These are phyloP conservation scores for Ormyrus thymus DNA, from an alignment of 2,888 invertebrate species.

Conservation along the genomic window DNA sequence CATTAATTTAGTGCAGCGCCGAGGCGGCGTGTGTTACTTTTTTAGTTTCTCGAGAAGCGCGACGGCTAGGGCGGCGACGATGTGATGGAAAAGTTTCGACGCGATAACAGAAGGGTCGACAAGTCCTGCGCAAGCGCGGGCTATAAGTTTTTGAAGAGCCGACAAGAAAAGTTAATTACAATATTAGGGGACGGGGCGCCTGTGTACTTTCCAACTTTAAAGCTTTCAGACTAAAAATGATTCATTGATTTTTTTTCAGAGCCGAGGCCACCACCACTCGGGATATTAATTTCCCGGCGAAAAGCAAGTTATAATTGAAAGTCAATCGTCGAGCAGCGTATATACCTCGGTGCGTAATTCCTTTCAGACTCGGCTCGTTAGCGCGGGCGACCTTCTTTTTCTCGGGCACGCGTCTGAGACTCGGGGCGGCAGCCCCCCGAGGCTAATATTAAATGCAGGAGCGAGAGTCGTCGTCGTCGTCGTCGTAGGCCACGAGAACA, in stretches of 20 bases:
- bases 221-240: neutral
- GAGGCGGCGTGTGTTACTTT: neutral
- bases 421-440: neutral
- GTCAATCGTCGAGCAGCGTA: constrained; percentile 1
- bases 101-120: constrained; percentile 29
- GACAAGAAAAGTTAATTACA: constrained; percentile 40
- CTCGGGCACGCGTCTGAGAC: no score
- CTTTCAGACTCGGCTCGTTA: neutral
- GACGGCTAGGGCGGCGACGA: no score
- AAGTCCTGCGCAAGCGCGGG: neutral
- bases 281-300: constrained; percentile 15
- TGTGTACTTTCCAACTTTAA: neutral
- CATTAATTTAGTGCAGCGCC: constrained; percentile 20
- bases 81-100: constrained; percentile 36
- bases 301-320: constrained; percentile 7
- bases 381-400: neutral
- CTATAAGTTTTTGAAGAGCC: constrained; percentile 36
- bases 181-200: neutral
- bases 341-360: no score
- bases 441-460: constrained; percentile 28
- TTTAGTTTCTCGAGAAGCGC: neutral
- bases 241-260: constrained; percentile 15
- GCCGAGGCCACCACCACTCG: neutral
- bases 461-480: no score
- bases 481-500: neutral